Evolutionary conservation across 2,888 invertebrate genomes (phyloP).

Genomic region (Mythimna impura): DNA sequence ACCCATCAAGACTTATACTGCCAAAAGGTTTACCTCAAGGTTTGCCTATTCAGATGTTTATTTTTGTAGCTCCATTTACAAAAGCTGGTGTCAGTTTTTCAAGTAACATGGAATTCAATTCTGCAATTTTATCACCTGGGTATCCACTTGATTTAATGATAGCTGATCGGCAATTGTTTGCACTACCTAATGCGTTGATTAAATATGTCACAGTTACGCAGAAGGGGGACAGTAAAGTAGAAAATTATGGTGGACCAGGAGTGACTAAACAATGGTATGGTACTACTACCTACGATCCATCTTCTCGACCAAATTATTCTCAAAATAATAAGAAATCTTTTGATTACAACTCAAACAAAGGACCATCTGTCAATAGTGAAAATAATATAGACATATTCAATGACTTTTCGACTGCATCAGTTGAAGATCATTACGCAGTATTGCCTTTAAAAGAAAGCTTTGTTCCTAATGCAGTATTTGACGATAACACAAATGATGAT

Average conservation of each 20-base stretch:
- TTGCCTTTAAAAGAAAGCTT: constrained; percentile 12
- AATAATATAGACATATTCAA: constrained; percentile 8
- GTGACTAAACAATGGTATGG: constrained; percentile 69
- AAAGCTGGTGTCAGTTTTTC: constrained; percentile 72
- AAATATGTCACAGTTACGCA: constrained; percentile 81
- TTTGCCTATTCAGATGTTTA: constrained; percentile 91
- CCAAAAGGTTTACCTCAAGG: constrained; percentile 93
- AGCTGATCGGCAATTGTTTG: constrained; percentile 83
- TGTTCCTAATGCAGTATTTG: neutral
- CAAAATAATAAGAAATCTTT: constrained; percentile 51
- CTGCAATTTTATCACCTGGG: constrained; percentile 87
- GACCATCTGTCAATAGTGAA: constrained; percentile 45
- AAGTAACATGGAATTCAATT: constrained; percentile 80
- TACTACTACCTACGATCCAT: constrained; percentile 63
- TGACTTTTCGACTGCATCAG: constrained; percentile 1
- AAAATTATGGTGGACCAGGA: constrained; percentile 67
- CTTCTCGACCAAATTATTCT: constrained; percentile 61
- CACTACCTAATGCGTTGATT: constrained; percentile 81
- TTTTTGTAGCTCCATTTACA: constrained; percentile 90
- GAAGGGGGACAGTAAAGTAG: constrained; percentile 72
- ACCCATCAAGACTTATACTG: constrained; percentile 92
- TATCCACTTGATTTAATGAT: constrained; percentile 94
- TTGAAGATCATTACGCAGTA: neutral
- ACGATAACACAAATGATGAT: neutral
- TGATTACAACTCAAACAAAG: constrained; percentile 65